Base-by-base conservation (phyloP, 2,113 vertebrate genomes). In the Prinia subflava region DNA sequence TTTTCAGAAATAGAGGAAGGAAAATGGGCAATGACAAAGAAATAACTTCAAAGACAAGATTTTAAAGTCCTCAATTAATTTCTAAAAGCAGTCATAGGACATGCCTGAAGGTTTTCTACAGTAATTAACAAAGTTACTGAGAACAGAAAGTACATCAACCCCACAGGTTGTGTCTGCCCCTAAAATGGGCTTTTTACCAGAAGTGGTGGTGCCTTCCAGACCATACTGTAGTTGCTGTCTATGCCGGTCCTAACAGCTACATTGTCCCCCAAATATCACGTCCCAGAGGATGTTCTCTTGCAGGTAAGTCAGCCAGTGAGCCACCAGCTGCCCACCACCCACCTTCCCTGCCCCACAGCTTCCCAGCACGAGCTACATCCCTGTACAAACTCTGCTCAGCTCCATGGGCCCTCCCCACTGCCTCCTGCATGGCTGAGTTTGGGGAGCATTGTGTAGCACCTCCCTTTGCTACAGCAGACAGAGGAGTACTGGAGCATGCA, bases 231-330 rank as follows among this genome's bases (percentile, higher is more conserved):
- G 35, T 12, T 62, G 35, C 68, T 44, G 55, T 49, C 55, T 24
- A 6, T 0, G 0, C 59, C 60, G 28, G 55, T 37, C 35, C 44
- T 30, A 39, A 28, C 35, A 28, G 64, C 35, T 49, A 11, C 53
- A 4, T 10, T 3, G 10, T 71, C 74, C 41, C 59, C n/a, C 22
- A 30, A 47, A 39, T 1, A 16, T 15, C 41, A 46, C 0, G 0
- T 44, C 56, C 46, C 60, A 63, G 56, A 44, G 64, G 33, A 63
- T 22, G 28, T 15, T 63, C 59, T 59, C 60, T 12, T 42, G 12
- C 59, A 69, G 41, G 6, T 20, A 11, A 23, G 19, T 22, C 59
- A 56, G 57, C 4, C 60, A 28, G 47, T 0, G 0, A 57, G 46
- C 50, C 1, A 0, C 3, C 25, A 50, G 33, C 42, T 44, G 41